These are phyloP conservation scores for Cantharis nigra DNA, from an alignment of 2,888 invertebrate species.

Conservation along the genomic window DNA sequence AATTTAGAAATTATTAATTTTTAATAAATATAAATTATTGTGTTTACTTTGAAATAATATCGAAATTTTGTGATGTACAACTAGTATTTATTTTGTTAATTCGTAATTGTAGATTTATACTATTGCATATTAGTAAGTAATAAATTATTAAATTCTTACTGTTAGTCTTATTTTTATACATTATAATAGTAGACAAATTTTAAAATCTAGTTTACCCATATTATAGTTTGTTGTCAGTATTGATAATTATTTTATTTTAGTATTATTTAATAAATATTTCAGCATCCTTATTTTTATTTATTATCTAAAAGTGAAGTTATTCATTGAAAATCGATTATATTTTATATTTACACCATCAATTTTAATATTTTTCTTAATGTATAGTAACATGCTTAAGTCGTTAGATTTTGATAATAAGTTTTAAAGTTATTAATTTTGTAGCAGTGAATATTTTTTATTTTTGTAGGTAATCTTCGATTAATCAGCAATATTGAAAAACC, in stretches of 20 bases:
- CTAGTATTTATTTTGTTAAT: neutral
- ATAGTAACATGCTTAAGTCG: neutral
- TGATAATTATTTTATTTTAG: neutral
- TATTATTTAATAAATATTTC: neutral
- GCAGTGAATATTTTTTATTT: neutral
- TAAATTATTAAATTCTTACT: neutral
- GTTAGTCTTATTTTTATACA: neutral
- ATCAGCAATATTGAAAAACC: neutral
- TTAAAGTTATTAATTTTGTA: neutral
- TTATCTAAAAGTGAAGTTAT: neutral
- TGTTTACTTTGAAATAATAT: neutral
- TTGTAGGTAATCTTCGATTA: neutral
- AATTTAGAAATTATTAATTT: neutral
- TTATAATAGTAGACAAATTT: neutral
- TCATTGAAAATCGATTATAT: neutral
- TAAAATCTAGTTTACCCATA: neutral
- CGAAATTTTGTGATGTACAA: neutral
- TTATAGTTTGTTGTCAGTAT: neutral
- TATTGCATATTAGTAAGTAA: neutral
- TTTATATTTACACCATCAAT: neutral
- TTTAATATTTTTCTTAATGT: neutral
- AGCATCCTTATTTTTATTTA: neutral
- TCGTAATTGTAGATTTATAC: neutral
- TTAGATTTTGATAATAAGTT: neutral
- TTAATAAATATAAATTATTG: neutral